Evolutionary conservation across 2,113 vertebrate species (phyloP).

Genomic region (Kryptolebias marmoratus): DNA sequence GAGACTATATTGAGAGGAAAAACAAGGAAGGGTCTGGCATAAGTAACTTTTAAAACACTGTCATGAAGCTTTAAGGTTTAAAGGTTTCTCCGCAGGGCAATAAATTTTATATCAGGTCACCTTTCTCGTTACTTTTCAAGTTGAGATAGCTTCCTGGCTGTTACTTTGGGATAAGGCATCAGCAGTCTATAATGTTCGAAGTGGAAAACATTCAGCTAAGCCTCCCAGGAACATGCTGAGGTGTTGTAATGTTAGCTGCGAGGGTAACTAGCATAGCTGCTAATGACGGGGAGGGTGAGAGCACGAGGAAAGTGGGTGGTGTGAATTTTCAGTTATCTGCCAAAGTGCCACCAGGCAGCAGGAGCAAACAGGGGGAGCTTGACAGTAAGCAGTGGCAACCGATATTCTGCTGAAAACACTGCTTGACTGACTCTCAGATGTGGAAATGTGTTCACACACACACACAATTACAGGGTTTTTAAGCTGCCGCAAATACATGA

Average conservation of each 20-base stretch:
- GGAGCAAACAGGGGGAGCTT: conserved; percentile 25
- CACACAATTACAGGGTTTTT: background rate
- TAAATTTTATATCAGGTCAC: conserved; percentile 12
- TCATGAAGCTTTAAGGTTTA: conserved; percentile 6
- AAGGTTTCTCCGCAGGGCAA: background rate
- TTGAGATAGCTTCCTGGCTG: conserved; percentile 5
- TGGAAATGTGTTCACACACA: background rate
- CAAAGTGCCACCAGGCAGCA: conserved; percentile 24
- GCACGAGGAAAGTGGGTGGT: conserved; percentile 68
- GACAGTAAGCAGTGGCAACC: conserved; percentile 29
- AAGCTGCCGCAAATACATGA: too few species aligned
- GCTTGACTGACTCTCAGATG: conserved; percentile 11
- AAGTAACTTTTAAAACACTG: conserved; percentile 17
- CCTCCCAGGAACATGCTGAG: conserved; percentile 70
- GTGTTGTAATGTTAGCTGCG: conserved; percentile 73
- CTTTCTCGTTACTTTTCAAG: background rate
- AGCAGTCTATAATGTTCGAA: conserved; percentile 14
- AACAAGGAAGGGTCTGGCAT: conserved; percentile 12
- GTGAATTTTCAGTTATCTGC: conserved; percentile 60
- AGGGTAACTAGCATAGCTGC: conserved; percentile 51
- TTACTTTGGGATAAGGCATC: conserved; percentile 25
- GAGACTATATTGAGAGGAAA: conserved; percentile 23
- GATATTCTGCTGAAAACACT: conserved; percentile 35
- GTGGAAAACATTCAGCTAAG: conserved; percentile 47
- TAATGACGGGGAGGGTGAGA: conserved; percentile 58